phyloP scores from a whole-genome alignment of 1,140 invertebrate genomes.

The Drosophila punjabiensis region DNA sequence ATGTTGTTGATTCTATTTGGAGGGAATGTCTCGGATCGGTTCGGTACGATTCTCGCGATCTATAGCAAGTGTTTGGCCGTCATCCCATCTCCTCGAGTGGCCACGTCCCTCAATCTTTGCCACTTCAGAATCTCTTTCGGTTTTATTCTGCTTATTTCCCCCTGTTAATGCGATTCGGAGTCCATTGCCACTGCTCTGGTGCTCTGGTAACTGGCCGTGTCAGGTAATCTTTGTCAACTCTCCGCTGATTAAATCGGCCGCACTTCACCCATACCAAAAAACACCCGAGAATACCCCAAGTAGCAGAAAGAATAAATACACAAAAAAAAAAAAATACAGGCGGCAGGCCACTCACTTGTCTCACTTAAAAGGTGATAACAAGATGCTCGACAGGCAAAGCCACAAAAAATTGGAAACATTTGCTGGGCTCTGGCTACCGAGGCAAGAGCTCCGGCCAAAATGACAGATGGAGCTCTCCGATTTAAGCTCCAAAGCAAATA shows the following conservation, averaged over 20 bases:
- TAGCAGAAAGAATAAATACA: background rate
- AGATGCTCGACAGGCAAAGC: slow-evolving; percentile 65
- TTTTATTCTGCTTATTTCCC: slow-evolving; percentile 13
- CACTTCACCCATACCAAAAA: slow-evolving; percentile 47
- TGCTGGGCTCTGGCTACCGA: slow-evolving; percentile 43
- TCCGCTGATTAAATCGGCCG: slow-evolving; percentile 65
- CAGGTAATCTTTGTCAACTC: slow-evolving; percentile 80
- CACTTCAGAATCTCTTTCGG: slow-evolving; percentile 17
- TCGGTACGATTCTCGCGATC: slow-evolving; percentile 13
- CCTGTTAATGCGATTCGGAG: slow-evolving; percentile 41
- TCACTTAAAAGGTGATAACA: slow-evolving; percentile 84
- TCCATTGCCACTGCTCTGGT: slow-evolving; percentile 25
- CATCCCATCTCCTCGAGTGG: slow-evolving; percentile 41
- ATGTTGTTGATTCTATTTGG: slow-evolving; percentile 76
- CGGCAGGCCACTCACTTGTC: slow-evolving; percentile 74
- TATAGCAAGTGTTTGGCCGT: slow-evolving; percentile 66
- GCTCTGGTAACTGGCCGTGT: slow-evolving; percentile 74
- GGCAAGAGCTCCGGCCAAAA: slow-evolving; percentile 14
- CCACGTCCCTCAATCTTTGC: slow-evolving; percentile 46
- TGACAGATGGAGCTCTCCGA: slow-evolving; percentile 34
- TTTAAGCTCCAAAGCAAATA: slow-evolving; percentile 31
- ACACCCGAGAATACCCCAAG: slow-evolving; percentile 7
- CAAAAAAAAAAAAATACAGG: slow-evolving; percentile 9
- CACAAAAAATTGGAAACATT: slow-evolving; percentile 43
- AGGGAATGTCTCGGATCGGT: slow-evolving; percentile 47